Conservation (phyloP, 2,797 vertebrate species). For the Carapus acus region DNA sequence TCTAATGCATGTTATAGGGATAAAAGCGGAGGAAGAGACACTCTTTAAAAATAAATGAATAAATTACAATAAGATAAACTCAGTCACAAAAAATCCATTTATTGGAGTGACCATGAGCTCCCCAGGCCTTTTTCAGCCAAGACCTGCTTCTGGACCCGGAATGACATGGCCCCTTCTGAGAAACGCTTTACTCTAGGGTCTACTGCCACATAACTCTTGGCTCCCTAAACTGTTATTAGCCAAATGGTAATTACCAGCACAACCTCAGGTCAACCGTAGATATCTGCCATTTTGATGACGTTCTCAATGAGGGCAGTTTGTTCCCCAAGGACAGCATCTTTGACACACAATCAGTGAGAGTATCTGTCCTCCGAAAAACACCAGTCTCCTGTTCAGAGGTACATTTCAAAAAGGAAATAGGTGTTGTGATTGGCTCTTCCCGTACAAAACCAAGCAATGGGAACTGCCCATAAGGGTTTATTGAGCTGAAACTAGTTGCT, state of each 20-base stretch:
- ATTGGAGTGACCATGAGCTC: slow-evolving; percentile 18
- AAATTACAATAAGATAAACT: too few species aligned
- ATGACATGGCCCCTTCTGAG: slow-evolving; percentile 38
- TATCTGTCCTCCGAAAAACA: slow-evolving; percentile 31
- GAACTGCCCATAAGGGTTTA: slow-evolving; percentile 25
- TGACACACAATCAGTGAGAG: slow-evolving; percentile 26
- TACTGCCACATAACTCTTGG: slow-evolving; percentile 33
- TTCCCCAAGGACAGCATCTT: slow-evolving; percentile 18
- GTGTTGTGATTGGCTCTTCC: slow-evolving; percentile 34
- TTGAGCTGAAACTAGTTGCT: slow-evolving; percentile 29
- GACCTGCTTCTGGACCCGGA: slow-evolving; percentile 23
- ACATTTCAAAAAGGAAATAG: slow-evolving; percentile 26
- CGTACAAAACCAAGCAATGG: slow-evolving; percentile 12
- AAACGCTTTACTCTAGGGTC: too few species aligned
- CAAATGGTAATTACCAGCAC: slow-evolving; percentile 40
- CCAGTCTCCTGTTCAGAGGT: slow-evolving; percentile 40
- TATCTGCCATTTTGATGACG: slow-evolving; percentile 29
- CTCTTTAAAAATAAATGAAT: too few species aligned
- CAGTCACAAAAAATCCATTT: slow-evolving; percentile 22
- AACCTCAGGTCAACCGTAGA: slow-evolving; percentile 25
- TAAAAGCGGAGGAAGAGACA: too few species aligned
- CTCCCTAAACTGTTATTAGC: slow-evolving; percentile 28
- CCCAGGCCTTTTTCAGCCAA: slow-evolving; percentile 15
- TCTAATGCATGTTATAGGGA: too few species aligned
- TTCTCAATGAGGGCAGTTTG: slow-evolving; percentile 25